These are phyloP conservation scores for Gephyroberyx darwinii DNA, from an alignment of 2,797 vertebrate species.

Conservation along the genomic window DNA sequence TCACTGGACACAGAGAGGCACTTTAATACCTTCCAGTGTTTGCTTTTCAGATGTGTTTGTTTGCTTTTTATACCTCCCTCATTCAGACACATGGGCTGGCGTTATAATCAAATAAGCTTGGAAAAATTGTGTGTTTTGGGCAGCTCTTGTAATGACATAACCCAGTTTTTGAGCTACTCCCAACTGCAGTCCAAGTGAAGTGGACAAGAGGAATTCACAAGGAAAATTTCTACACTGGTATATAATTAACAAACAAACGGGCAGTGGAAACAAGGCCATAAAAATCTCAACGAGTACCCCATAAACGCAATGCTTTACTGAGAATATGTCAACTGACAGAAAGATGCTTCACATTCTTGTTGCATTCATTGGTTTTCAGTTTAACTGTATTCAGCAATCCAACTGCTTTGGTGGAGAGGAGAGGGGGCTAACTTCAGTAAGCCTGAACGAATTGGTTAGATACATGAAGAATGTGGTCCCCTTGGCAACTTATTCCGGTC, in stretches of 20 bases:
- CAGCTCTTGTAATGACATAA: conserved; percentile 31
- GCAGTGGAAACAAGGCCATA: not conserved
- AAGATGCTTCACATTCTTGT: not conserved
- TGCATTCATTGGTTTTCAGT: not conserved
- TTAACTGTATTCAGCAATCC: conserved; percentile 1
- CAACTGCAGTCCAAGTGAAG: not conserved
- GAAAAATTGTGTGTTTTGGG: conserved; percentile 10
- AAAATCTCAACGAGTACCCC: not conserved
- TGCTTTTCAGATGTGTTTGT: conserved; percentile 63
- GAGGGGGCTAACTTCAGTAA: conserved; percentile 36
- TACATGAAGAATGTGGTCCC: conserved; percentile 61
- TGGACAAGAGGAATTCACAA: not conserved
- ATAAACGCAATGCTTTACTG: not conserved
- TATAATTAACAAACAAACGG: not conserved
- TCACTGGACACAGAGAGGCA: conserved; percentile 47
- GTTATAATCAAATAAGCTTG: conserved; percentile 16
- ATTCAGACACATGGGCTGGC: not conserved
- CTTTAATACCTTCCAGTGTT: conserved; percentile 62
- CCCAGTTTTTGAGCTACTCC: conserved; percentile 9
- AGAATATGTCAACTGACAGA: not conserved
- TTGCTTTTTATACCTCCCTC: conserved; percentile 53
- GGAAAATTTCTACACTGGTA: not conserved
- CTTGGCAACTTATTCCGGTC: conserved; percentile 62
- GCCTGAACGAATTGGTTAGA: conserved; percentile 65
- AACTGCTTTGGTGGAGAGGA: conserved; percentile 27